Base-by-base conservation (phyloP, 2,113 vertebrate genomes). In the Arenaria interpres region DNA sequence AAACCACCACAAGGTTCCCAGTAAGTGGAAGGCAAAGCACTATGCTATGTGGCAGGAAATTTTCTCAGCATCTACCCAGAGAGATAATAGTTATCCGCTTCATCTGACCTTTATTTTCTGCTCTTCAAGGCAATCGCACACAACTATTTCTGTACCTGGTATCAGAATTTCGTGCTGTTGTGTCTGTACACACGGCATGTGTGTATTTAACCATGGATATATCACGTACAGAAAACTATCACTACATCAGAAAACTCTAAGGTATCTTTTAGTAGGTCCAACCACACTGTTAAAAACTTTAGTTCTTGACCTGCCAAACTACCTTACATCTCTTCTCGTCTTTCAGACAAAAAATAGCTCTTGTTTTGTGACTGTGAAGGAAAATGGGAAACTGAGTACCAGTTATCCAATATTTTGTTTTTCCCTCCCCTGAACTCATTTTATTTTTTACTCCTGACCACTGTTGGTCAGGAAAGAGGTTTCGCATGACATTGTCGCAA, bases 381-480 rank as follows among this genome's bases (percentile, higher is more conserved):
- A 84, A 83, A 96, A 92, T 56, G 66, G 35, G 84, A 96, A 94
- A 41, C 15, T 66, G 59, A 80, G 6, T 45, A 8, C 15, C 30
- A 54, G n/a, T 48, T 79, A 43, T 35, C 16, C 80, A 51, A 86
- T 57, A 20, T 87, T 88, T 63, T 60, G 7, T 5, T 64, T 95
- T 81, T 78, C 28, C 41, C 21, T 91, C 33, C 28, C 89, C 85
- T 89, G 50, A 71, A 33, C 25, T 21, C 24, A 10, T 41, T 86
- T 80, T 73, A 10, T 41, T 16, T 86, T 83, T 54, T 28, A 37
- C 19, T 73, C 6, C 22, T 9, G 5, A 45, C 24, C 4, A 2
- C 57, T 91, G 50, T 85, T 63, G 43, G 22, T 92, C 64, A 95
- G 76, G 75, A 95, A 94, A 90, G 86, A 57, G 20, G 7, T 92